phyloP scores from a whole-genome alignment of 1,140 invertebrate genomes.

The Theocolax elegans region DNA sequence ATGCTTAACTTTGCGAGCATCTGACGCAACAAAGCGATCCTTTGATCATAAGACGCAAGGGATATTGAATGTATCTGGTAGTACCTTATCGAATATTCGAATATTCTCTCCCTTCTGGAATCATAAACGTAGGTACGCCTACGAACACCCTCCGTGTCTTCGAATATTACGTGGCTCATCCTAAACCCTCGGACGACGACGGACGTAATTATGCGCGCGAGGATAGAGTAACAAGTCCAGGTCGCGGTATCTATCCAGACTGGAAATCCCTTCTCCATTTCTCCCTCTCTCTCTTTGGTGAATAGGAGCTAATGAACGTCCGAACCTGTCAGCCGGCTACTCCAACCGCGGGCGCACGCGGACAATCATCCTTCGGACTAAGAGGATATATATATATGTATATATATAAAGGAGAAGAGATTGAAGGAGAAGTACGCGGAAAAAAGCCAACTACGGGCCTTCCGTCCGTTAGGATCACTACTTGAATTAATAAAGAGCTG shows the following conservation, averaged over 20 bases:
- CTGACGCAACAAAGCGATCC: too few species aligned
- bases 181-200: too few species aligned
- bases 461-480: slow-evolving; percentile 30
- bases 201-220: slow-evolving; percentile 10
- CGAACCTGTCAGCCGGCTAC: slow-evolving; percentile 5
- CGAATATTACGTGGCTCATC: not conserved
- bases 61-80: too few species aligned
- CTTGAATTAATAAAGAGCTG: slow-evolving; percentile 40
- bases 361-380: slow-evolving; percentile 31
- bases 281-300: slow-evolving; percentile 4
- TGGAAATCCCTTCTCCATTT: not conserved
- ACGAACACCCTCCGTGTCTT: too few species aligned
- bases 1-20: too few species aligned
- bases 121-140: too few species aligned
- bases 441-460: slow-evolving; percentile 27
- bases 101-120: too few species aligned
- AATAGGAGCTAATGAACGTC: slow-evolving; percentile 42
- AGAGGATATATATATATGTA: not conserved
- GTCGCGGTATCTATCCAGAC: not conserved
- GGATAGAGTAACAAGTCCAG: slow-evolving; percentile 22
- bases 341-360: slow-evolving; percentile 12
- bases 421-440: not conserved
- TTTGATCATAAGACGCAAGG: too few species aligned
- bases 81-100: too few species aligned
- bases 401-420: not conserved